Evolutionary conservation across 2,797 vertebrate species (phyloP).

Genomic region (Crocidura indochinensis): DNA sequence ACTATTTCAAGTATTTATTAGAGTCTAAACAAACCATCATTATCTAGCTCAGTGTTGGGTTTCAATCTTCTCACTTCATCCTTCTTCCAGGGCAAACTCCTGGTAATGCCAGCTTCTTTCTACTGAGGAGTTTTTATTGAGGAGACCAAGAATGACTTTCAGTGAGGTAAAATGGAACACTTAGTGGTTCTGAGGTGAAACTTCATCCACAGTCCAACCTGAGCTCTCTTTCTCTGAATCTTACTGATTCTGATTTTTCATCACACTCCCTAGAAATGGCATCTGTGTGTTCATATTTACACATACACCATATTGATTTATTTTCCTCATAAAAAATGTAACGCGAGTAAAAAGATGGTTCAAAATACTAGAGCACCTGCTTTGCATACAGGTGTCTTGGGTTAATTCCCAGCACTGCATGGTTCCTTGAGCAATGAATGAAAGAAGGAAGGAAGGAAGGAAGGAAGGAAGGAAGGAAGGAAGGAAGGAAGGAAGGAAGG

Average conservation of each 20-base stretch:
- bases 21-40: slow-evolving; percentile 18
- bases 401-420: no score
- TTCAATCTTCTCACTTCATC: not conserved
- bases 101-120: slow-evolving; percentile 19
- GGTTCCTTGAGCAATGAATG: no score
- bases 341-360: not conserved
- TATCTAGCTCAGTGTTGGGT: not conserved
- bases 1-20: slow-evolving; percentile 45
- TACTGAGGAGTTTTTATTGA: not conserved
- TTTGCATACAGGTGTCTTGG: no score
- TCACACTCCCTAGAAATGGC: not conserved
- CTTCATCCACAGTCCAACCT: slow-evolving; percentile 18
- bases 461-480: no score
- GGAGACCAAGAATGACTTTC: slow-evolving; percentile 38
- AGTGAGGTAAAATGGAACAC: slow-evolving; percentile 38
- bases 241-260: not conserved
- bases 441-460: no score
- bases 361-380: no score
- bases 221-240: not conserved
- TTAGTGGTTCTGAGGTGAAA: slow-evolving; percentile 3
- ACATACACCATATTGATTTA: not conserved
- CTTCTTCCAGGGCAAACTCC: slow-evolving; percentile 4
- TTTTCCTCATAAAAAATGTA: slow-evolving; percentile 36
- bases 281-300: not conserved
- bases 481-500: no score